Evolutionary conservation across 92 coral and sea anemone species (phyloP).

Genomic region (Umimayanthus kanabou): DNA sequence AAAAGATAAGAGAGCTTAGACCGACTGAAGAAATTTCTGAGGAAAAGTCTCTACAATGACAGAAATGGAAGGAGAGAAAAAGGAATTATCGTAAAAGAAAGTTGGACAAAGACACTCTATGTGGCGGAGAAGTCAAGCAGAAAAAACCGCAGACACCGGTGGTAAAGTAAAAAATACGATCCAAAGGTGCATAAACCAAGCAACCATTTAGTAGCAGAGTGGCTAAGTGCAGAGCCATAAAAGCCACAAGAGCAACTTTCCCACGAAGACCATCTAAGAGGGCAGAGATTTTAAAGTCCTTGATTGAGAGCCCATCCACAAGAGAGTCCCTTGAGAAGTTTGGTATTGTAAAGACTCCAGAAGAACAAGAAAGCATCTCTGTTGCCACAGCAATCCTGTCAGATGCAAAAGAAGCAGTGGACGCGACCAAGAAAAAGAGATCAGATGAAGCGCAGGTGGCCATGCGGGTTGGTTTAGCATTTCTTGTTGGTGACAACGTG

Average conservation of each 20-base stretch:
- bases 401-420: constrained; percentile 34
- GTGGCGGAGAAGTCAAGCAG: neutral
- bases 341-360: constrained; percentile 14
- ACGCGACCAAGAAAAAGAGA: constrained; percentile 15
- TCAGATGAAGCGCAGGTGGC: constrained; percentile 17
- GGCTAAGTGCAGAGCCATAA: constrained; percentile 19
- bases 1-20: constrained; percentile 7
- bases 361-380: constrained; percentile 11
- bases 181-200: neutral
- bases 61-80: constrained; percentile 17
- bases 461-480: constrained; percentile 33
- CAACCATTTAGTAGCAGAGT: neutral
- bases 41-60: neutral
- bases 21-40: neutral
- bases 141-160: neutral
- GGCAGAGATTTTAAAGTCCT: constrained; percentile 20
- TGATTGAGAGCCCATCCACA: constrained; percentile 25
- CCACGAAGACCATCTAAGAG: constrained; percentile 31
- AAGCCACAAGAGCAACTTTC: constrained; percentile 20
- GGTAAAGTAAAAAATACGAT: neutral
- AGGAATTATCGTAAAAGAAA: neutral
- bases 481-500: constrained; percentile 36
- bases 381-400: constrained; percentile 32
- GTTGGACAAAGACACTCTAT: neutral
- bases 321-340: constrained; percentile 28